These are phyloP conservation scores for Rhagonycha lutea DNA, from an alignment of 2,888 invertebrate species.

Conservation along the genomic window DNA sequence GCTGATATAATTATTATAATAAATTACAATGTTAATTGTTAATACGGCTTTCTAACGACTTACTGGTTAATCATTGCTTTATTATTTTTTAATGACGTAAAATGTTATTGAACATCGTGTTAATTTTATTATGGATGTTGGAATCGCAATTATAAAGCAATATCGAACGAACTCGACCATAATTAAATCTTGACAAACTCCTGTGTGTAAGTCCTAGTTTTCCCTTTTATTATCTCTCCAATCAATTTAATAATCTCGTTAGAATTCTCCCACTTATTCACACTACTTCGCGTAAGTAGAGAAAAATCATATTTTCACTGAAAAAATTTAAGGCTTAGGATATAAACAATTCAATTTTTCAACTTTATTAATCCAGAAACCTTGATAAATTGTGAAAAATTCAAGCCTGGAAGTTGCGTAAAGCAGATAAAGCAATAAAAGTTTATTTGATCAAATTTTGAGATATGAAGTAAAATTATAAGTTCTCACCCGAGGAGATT, in stretches of 20 bases:
- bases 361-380: background rate
- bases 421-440: background rate
- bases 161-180: background rate
- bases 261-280: background rate
- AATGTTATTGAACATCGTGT: background rate
- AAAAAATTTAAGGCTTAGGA: background rate
- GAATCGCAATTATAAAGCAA: background rate
- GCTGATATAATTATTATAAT: background rate
- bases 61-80: background rate
- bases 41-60: background rate
- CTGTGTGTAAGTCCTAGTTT: background rate
- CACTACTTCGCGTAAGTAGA: background rate
- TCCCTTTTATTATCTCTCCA: background rate
- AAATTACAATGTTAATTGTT: background rate
- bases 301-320: background rate
- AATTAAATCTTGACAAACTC: background rate
- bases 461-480: background rate
- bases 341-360: background rate
- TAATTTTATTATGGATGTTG: background rate
- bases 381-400: background rate
- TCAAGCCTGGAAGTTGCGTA: background rate
- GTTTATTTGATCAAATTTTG: background rate
- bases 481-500: background rate
- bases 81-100: background rate
- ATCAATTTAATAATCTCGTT: background rate